These are phyloP conservation scores for Denticeps clupeoides DNA, from an alignment of 2,797 vertebrate species.

Conservation along the genomic window DNA sequence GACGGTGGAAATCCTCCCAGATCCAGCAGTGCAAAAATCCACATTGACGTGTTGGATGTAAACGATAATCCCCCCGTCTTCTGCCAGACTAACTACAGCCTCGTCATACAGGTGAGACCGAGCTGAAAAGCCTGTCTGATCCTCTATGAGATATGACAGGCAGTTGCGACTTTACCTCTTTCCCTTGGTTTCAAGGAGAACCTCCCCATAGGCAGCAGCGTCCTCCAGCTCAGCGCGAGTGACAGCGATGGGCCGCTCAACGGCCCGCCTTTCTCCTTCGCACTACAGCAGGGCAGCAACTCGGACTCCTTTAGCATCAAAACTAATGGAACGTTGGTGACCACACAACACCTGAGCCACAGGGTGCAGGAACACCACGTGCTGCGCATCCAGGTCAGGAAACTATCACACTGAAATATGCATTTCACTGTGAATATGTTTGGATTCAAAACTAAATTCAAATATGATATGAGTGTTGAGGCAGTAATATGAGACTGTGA, in stretches of 20 bases:
- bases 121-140: background rate
- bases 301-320: conserved; percentile 54
- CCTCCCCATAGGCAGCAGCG: conserved; percentile 57
- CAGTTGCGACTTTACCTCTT: background rate
- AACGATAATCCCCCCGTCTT: conserved; percentile 74
- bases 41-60: conserved; percentile 72
- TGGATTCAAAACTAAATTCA: too few species aligned
- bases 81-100: conserved; percentile 65
- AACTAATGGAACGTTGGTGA: conserved; percentile 56
- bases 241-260: conserved; percentile 72
- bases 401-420: background rate
- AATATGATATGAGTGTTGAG: background rate
- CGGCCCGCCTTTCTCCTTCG: conserved; percentile 67
- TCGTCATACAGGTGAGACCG: conserved; percentile 65
- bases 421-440: background rate
- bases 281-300: conserved; percentile 59
- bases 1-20: conserved; percentile 64
- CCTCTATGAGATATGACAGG: background rate
- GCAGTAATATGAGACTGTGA: background rate
- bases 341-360: conserved; percentile 42
- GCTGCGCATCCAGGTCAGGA: conserved; percentile 61
- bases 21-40: conserved; percentile 58
- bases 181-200: conserved; percentile 55
- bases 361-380: conserved; percentile 55
- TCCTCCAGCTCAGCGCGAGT: conserved; percentile 61